A percentile compares a stretch with the other conserved stretches of the same genome.
These are phyloP conservation scores for Buteo buteo DNA, from an alignment of 2,113 vertebrate genomes.

Conservation along the genomic window DNA sequence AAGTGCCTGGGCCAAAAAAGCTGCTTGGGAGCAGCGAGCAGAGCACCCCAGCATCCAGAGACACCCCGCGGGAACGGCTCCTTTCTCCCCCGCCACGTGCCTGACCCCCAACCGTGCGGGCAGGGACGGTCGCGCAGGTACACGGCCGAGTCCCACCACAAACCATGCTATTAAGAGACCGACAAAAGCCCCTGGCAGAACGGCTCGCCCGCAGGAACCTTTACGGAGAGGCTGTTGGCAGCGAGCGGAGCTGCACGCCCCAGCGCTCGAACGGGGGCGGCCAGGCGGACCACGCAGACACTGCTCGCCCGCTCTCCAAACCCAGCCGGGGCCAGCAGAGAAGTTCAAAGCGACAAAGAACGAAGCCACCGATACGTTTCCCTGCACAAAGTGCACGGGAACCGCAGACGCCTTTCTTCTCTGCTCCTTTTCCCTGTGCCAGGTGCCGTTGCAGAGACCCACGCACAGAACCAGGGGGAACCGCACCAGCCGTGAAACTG, in stretches of 20 bases:
- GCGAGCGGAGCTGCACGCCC: rapidly evolving
- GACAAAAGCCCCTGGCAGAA: not conserved
- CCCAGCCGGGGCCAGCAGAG: not conserved
- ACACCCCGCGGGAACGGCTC: rapidly evolving
- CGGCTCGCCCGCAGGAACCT: rapidly evolving
- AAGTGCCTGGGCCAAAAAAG: not conserved
- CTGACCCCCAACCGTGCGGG: rapidly evolving
- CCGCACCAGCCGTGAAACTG: not conserved
- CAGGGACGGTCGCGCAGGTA: not conserved
- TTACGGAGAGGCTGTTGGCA: not conserved
- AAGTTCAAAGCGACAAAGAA: rapidly evolving
- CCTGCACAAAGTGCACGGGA: rapidly evolving
- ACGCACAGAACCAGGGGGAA: not conserved
- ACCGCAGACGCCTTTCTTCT: not conserved
- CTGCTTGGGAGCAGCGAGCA: rapidly evolving
- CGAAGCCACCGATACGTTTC: rapidly evolving
- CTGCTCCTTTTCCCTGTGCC: not conserved
- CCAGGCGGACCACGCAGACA: rapidly evolving
- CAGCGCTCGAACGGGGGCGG: rapidly evolving
- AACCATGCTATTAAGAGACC: rapidly evolving
- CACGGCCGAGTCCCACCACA: rapidly evolving
- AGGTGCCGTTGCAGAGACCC: not conserved
- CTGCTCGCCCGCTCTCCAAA: rapidly evolving
- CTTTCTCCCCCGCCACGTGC: too few species aligned
- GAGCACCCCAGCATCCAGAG: not conserved